Conservation (phyloP, 2,113 vertebrate genomes). For the Halcyon senegalensis region DNA sequence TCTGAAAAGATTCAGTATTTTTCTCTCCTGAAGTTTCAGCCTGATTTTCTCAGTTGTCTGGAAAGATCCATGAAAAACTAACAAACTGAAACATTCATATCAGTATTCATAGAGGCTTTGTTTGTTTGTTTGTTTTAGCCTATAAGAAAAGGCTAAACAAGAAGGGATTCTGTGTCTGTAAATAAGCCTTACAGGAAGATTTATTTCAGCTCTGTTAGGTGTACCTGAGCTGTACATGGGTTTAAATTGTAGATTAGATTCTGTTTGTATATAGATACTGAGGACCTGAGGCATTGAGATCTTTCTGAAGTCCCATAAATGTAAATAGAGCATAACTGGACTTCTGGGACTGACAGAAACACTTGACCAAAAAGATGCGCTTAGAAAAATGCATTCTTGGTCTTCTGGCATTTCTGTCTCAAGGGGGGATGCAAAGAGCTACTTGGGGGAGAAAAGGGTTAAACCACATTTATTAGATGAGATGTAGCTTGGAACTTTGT, state of each 20-base stretch:
- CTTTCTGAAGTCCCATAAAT: accelerated
- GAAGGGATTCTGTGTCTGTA: background rate
- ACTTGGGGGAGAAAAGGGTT: background rate
- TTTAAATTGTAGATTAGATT: background rate
- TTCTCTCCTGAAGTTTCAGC: background rate
- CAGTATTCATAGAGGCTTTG: background rate
- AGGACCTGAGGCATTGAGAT: background rate
- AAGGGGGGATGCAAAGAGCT: background rate
- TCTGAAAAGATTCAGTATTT: background rate
- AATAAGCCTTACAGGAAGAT: background rate
- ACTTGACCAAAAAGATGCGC: background rate
- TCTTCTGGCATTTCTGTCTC: background rate
- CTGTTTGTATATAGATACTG: background rate
- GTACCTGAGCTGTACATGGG: background rate
- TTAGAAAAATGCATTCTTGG: background rate
- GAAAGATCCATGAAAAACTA: background rate
- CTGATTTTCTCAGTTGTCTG: background rate
- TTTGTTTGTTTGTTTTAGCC: background rate
- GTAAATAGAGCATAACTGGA: background rate
- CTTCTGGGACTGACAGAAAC: background rate
- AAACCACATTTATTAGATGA: background rate
- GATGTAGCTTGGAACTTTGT: background rate
- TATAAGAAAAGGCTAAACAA: background rate
- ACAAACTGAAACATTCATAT: background rate
- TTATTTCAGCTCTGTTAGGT: background rate